Conservation (phyloP, 2,888 invertebrate species). For the Eristalis tenax region DNA sequence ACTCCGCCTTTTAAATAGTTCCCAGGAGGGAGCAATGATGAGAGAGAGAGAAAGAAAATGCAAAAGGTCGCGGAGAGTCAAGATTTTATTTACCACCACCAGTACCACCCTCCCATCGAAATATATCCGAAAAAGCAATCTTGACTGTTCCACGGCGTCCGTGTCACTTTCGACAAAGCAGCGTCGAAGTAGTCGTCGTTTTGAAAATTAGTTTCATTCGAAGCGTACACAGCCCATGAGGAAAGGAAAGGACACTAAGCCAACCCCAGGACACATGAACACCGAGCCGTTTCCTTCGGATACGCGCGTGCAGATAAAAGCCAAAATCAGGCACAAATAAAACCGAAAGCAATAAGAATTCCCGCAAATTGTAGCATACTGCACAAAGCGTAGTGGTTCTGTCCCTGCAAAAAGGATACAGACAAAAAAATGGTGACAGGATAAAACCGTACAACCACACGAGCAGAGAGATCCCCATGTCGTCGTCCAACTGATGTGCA, state of each 20-base stretch:
- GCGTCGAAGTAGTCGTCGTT: background rate
- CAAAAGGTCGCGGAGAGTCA: background rate
- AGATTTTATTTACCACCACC: background rate
- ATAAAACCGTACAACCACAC: background rate
- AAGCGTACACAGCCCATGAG: background rate
- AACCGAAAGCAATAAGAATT: slow-evolving; percentile 1
- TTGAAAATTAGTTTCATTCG: slow-evolving; percentile 3
- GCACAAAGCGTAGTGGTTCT: background rate
- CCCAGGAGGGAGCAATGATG: background rate
- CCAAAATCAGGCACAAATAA: background rate
- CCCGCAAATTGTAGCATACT: background rate
- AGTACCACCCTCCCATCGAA: background rate
- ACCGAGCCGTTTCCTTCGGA: background rate
- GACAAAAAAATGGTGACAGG: background rate
- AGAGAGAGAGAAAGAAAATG: background rate
- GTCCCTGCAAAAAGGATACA: background rate
- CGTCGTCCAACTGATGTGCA: background rate
- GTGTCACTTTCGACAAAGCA: background rate
- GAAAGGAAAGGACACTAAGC: background rate
- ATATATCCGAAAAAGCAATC: background rate
- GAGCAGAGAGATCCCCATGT: background rate
- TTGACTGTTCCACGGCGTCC: background rate
- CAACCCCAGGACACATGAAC: background rate
- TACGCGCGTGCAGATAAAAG: background rate
- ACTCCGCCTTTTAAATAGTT: background rate